A percentile compares a stretch with the other conserved stretches of the same genome.
phyloP scores from a whole-genome alignment of 2,888 invertebrate species.

The Habrosyne pyritoides region DNA sequence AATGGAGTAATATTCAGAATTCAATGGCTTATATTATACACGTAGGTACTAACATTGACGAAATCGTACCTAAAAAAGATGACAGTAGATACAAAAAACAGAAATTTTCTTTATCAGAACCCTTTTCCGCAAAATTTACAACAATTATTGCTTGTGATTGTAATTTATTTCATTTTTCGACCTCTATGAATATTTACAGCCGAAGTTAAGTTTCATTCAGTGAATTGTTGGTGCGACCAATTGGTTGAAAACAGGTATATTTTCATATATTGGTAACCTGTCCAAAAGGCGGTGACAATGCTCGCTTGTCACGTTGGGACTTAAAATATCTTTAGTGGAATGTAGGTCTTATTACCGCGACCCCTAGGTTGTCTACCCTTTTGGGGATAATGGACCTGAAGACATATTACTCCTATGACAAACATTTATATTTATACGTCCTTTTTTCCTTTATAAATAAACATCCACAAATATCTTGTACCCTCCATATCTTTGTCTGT shows the following conservation, averaged over 20 bases:
- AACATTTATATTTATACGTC: no score
- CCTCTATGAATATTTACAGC: constrained; percentile 35
- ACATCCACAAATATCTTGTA: not conserved
- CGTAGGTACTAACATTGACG: no score
- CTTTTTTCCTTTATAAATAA: not conserved
- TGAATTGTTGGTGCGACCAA: constrained; percentile 2
- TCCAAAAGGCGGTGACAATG: no score
- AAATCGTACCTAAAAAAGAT: not conserved
- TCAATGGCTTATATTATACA: no score
- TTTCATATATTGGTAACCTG: no score
- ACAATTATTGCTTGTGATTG: constrained; percentile 32
- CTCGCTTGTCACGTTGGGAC: no score
- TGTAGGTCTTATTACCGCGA: no score
- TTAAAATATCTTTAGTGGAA: no score
- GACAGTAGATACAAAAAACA: not conserved
- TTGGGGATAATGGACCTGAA: no score
- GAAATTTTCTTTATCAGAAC: constrained; percentile 1
- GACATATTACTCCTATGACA: no score
- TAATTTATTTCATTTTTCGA: constrained; percentile 43
- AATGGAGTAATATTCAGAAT: not conserved
- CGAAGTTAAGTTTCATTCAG: constrained; percentile 11
- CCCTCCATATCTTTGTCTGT: not conserved
- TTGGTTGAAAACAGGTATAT: not conserved
- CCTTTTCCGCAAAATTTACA: constrained; percentile 27
- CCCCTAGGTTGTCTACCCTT: no score